Evolutionary conservation across 2,888 invertebrate genomes (phyloP), one percentile per base, ranked within the genome.

Genomic region (Diplolepis rosae): DNA sequence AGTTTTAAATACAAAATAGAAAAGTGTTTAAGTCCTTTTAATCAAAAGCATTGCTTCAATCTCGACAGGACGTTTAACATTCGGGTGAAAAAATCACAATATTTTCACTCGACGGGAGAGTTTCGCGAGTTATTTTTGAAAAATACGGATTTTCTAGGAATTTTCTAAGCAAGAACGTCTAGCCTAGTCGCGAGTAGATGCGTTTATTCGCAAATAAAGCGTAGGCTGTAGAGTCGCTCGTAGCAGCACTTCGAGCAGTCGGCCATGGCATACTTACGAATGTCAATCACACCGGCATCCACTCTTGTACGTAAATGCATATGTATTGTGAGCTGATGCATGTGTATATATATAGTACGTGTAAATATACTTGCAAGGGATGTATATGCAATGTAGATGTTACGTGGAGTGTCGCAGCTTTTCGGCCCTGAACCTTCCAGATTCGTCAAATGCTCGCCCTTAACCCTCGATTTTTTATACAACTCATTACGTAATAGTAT

Each of bases 241-340:
- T 84, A 84, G 82, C 85, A 82, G 83, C 78, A 81, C 82, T 84
- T 84, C 79, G 85, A 87, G 88, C 86, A 83, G 88, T 86, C 86
- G 88, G 88, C 88, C 88, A 84, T 88, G 88, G 88, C 88, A 88
- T 84, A 88, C 88, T 88, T 88, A 88, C 85, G 83, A 88, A 88
- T 88, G 88, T 88, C 88, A 88, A 88, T 88, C 88, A 88, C 88
- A 88, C 88, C 85, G 83, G 81, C 82, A 83, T 83, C 83, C 84
- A 85, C 85, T 82, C 78, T 74, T 76, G 73, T 69, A 68, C 74
- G 74, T 65, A 73, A 45, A 52, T 67, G 69, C 42, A 54, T 66
- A 22, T 42, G 45, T 52, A 52, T 56, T 56, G 32, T 56, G 50
- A 35, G 42, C 50, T n/a, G 35, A 24, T 39, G 27, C 39, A 27